Evolutionary conservation across 2,113 vertebrate species (phyloP).

Genomic region (Chloropsis hardwickii): DNA sequence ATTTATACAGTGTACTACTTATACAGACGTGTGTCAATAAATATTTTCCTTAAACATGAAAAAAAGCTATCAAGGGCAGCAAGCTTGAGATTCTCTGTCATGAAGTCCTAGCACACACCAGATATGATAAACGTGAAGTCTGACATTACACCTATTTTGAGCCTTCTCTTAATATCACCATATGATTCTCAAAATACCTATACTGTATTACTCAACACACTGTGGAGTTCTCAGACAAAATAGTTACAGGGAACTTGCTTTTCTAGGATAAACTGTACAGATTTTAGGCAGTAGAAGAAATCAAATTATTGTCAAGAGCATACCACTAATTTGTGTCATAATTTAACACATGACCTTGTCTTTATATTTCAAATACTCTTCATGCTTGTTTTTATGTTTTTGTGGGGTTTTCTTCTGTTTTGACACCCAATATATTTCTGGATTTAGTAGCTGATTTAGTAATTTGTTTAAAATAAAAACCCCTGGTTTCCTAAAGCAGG

Average conservation of each 20-base stretch:
- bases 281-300: background rate
- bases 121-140: background rate
- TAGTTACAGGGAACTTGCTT: background rate
- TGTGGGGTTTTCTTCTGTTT: background rate
- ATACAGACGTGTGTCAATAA: background rate
- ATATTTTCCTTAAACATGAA: background rate
- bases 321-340: background rate
- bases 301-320: background rate
- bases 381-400: rapidly evolving
- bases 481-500: background rate
- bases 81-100: background rate
- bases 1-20: background rate
- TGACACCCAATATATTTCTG: background rate
- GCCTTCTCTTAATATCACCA: background rate
- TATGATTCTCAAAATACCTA: background rate
- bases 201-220: background rate
- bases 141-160: background rate
- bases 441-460: background rate
- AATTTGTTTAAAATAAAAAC: background rate
- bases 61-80: background rate
- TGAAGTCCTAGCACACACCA: background rate
- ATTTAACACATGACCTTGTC: background rate
- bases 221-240: background rate
- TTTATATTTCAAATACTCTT: background rate
- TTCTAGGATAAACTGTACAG: background rate